phyloP scores from a whole-genome alignment of 2,797 vertebrate genomes.

The Dallia pectoralis region DNA sequence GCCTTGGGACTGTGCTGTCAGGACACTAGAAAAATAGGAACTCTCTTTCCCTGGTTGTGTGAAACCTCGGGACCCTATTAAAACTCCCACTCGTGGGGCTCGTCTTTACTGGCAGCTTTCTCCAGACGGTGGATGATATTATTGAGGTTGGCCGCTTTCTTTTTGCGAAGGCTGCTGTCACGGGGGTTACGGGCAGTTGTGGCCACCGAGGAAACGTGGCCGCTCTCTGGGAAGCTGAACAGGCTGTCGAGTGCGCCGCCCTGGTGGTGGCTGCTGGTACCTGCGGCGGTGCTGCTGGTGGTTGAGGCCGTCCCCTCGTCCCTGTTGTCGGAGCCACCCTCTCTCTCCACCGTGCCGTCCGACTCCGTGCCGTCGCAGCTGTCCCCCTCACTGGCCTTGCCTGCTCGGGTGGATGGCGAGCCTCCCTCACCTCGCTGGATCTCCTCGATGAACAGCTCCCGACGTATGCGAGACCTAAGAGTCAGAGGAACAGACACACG shows the following conservation, averaged over 20 bases:
- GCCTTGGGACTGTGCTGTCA: slow-evolving; percentile 52
- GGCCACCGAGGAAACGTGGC: slow-evolving; percentile 45
- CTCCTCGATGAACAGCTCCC: slow-evolving; percentile 98
- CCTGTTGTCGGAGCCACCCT: slow-evolving; percentile 51
- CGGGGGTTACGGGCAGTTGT: slow-evolving; percentile 83
- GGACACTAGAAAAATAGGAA: slow-evolving; percentile 24
- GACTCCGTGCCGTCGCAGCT: slow-evolving; percentile 95
- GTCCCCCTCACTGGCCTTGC: slow-evolving; percentile 90
- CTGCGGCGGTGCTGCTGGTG: slow-evolving; percentile 76
- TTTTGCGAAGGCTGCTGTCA: slow-evolving; percentile 96
- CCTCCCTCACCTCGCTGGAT: slow-evolving; percentile 95
- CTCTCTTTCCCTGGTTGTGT: slow-evolving; percentile 10
- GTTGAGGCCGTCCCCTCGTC: slow-evolving; percentile 76
- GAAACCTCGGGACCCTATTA: slow-evolving; percentile 57
- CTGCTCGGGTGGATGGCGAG: slow-evolving; percentile 85
- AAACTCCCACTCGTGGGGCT: slow-evolving; percentile 90
- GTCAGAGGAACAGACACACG: background rate
- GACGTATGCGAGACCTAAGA: slow-evolving; percentile 92
- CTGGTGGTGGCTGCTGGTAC: slow-evolving; percentile 75
- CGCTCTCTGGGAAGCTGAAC: slow-evolving; percentile 84
- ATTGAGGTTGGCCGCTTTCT: slow-evolving; percentile 99
- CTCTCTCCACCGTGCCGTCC: slow-evolving; percentile 81
- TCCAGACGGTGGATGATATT: slow-evolving; percentile 99
- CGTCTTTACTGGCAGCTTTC: slow-evolving; percentile 97
- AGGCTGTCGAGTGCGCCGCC: slow-evolving; percentile 81